phyloP scores from a whole-genome alignment of 2,888 invertebrate species.

The Allacma fusca region DNA sequence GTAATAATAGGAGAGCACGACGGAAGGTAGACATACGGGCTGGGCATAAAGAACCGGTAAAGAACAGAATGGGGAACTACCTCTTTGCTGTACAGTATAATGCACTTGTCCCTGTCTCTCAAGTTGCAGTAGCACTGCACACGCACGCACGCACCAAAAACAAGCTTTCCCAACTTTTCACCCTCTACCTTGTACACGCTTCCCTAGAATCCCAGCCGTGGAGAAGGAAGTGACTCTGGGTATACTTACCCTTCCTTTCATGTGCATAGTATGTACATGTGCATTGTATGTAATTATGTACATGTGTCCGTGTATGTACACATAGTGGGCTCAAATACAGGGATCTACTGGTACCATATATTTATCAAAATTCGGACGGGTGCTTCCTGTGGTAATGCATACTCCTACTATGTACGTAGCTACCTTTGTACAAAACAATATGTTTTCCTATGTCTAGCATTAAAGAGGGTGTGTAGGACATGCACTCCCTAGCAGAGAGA shows the following conservation, averaged over 20 bases:
- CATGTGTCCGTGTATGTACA: no score
- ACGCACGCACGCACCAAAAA: slow-evolving; percentile 30
- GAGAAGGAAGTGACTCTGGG: no score
- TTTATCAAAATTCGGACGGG: no score
- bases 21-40: not conserved
- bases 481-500: not conserved
- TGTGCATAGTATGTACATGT: no score
- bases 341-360: no score
- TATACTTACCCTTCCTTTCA: no score
- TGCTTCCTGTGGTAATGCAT: not conserved
- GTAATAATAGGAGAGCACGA: no score
- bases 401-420: no score
- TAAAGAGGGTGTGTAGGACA: slow-evolving; percentile 13
- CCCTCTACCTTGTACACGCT: not conserved
- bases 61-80: slow-evolving; percentile 37
- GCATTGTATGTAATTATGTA: no score
- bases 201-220: not conserved
- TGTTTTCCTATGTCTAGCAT: slow-evolving; percentile 11
- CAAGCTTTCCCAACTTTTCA: slow-evolving; percentile 16
- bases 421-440: not conserved
- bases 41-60: not conserved
- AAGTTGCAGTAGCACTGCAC: not conserved
- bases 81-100: slow-evolving; percentile 26
- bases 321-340: no score
- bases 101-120: slow-evolving; percentile 34